Percentiles rank a stretch among this genome's conserved stretches.
phyloP scores from a whole-genome alignment of 2,797 vertebrate species.

The Podarcis lilfordi region DNA sequence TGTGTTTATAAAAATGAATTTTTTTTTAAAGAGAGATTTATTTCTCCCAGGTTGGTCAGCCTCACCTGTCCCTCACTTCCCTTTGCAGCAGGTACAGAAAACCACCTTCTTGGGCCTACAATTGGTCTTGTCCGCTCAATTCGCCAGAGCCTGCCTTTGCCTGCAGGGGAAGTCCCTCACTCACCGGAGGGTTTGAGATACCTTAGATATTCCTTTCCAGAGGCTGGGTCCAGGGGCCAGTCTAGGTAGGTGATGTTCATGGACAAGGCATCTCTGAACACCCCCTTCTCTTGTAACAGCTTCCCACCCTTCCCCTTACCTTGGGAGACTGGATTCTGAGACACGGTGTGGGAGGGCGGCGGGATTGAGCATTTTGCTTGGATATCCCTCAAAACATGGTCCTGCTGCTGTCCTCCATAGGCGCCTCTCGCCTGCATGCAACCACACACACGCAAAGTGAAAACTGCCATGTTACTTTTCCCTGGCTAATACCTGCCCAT shows the following conservation, averaged over 20 bases:
- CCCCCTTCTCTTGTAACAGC: background rate
- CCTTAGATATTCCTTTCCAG: background rate
- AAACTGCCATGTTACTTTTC: background rate
- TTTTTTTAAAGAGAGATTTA: too few relatives aligned
- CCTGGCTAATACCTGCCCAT: background rate
- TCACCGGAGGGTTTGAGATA: background rate
- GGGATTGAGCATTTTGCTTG: background rate
- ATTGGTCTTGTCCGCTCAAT: too few relatives aligned
- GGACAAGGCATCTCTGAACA: background rate
- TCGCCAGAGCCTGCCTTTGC: too few relatives aligned
- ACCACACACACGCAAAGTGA: background rate
- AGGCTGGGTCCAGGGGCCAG: too few relatives aligned
- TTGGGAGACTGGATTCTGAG: background rate
- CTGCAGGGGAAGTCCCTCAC: too few relatives aligned
- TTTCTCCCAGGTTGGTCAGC: too few relatives aligned
- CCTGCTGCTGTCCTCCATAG: background rate
- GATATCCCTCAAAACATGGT: background rate
- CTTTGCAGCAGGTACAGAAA: too few relatives aligned
- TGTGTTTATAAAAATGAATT: too few relatives aligned
- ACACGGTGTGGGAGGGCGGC: fast-evolving
- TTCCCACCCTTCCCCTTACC: constrained; percentile 1
- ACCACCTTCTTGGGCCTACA: too few relatives aligned
- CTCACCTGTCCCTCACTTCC: too few relatives aligned
- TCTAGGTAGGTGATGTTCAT: too few relatives aligned
- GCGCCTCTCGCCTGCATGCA: background rate